A percentile compares a stretch with the other conserved stretches of the same genome.
phyloP scores from a whole-genome alignment of 2,888 invertebrate species.

The Tanytarsus gracilentus region DNA sequence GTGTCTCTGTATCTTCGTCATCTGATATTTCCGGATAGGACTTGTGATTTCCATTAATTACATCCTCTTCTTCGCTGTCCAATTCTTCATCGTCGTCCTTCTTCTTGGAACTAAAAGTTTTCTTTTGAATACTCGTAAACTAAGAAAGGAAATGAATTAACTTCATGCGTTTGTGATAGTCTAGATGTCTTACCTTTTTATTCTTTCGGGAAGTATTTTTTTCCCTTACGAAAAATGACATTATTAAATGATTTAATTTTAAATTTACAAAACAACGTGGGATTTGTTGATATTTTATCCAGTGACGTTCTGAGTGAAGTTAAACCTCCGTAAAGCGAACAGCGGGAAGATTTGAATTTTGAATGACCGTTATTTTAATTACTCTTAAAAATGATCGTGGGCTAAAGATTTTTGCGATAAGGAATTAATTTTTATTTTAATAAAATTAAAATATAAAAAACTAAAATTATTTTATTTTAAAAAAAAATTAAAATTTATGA shows the following conservation, averaged over 20 bases:
- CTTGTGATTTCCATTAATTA: conserved; percentile 46
- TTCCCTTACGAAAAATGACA: conserved; percentile 37
- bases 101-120: conserved; percentile 39
- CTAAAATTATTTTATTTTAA: too few relatives aligned
- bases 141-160: conserved; percentile 30
- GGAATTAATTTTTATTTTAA: too few relatives aligned
- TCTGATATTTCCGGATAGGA: conserved; percentile 40
- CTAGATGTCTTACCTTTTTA: conserved; percentile 37
- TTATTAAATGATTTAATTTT: not conserved
- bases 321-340: too few relatives aligned
- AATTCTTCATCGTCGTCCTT: conserved; percentile 52
- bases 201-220: conserved; percentile 43
- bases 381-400: too few relatives aligned
- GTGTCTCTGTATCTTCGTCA: conserved; percentile 66
- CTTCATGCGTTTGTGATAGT: not conserved
- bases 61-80: conserved; percentile 55
- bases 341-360: too few relatives aligned
- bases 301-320: too few relatives aligned
- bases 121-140: conserved; percentile 30
- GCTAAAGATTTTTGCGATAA: too few relatives aligned
- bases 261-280: not conserved
- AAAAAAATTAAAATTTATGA: too few relatives aligned
- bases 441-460: too few relatives aligned
- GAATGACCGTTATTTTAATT: too few relatives aligned
- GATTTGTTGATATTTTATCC: not conserved